A percentile compares a stretch with the other conserved stretches of the same genome.
phyloP scores from a whole-genome alignment of 1,140 invertebrate species.

The Anastatus disparis region DNA sequence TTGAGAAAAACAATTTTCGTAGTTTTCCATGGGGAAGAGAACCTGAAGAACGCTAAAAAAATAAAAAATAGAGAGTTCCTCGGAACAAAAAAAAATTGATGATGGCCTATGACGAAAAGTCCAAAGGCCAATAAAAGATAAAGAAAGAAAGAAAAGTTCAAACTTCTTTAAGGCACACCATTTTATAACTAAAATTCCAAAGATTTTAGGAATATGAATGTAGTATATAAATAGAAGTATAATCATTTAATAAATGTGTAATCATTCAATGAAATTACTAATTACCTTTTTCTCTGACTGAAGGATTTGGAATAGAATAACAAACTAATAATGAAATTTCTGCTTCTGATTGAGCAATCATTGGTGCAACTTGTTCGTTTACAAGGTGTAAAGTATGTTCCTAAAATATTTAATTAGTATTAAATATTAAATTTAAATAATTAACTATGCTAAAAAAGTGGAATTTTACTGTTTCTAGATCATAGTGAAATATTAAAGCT shows the following conservation, averaged over 20 bases:
- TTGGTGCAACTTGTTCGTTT: slow-evolving; percentile 51
- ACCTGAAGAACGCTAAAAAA: too few species aligned
- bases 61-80: too few species aligned
- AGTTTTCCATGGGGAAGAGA: too few species aligned
- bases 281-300: slow-evolving; percentile 57
- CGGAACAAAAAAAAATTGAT: too few species aligned
- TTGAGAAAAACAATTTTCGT: too few species aligned
- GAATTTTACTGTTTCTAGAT: slow-evolving; percentile 69
- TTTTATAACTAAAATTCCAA: slow-evolving; percentile 66
- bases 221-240: slow-evolving; percentile 24
- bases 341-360: slow-evolving; percentile 48
- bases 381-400: slow-evolving; percentile 54
- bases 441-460: too few species aligned
- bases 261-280: slow-evolving; percentile 15
- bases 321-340: slow-evolving; percentile 58
- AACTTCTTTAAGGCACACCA: slow-evolving; percentile 75
- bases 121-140: too few species aligned
- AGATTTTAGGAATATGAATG: too few species aligned
- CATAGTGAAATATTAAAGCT: slow-evolving; percentile 71
- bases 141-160: too few species aligned
- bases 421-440: neutral
- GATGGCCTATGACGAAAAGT: too few species aligned
- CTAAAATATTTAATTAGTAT: slow-evolving; percentile 49
- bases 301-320: slow-evolving; percentile 59
- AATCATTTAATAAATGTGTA: slow-evolving; percentile 14